A percentile compares a stretch with the other conserved stretches of the same genome.
phyloP scores from a whole-genome alignment of 1,140 invertebrate species.

The Eurytemora carolleeae region DNA sequence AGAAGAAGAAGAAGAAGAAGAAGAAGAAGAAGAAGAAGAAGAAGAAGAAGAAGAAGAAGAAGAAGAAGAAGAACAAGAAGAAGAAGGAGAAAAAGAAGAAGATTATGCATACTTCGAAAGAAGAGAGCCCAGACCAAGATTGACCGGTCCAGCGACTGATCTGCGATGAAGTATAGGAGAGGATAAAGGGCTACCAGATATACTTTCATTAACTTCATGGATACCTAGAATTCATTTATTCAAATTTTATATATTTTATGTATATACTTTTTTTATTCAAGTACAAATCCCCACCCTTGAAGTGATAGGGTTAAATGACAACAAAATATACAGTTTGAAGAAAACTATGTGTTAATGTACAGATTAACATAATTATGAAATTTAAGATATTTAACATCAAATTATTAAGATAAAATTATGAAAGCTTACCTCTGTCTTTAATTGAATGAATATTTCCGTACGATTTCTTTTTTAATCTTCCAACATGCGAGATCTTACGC shows the following conservation, averaged over 20 bases:
- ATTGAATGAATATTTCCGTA: background rate
- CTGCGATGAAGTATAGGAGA: background rate
- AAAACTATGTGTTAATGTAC: no score
- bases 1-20: no score
- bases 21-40: no score
- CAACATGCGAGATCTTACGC: background rate
- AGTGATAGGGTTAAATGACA: no score
- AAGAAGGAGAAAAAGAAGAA: background rate
- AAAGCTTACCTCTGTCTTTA: background rate
- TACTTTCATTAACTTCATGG: background rate
- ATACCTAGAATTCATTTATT: background rate
- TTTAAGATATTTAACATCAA: background rate
- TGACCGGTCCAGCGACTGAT: background rate
- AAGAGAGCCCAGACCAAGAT: background rate
- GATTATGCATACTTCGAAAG: no score
- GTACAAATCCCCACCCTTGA: background rate
- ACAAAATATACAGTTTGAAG: no score
- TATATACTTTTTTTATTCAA: background rate
- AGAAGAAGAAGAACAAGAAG: background rate
- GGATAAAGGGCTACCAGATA: background rate
- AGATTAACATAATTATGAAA: no score
- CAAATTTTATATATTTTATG: background rate
- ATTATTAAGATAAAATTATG: background rate
- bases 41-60: background rate
- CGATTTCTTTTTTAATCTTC: background rate